Evolutionary conservation across 2,888 invertebrate genomes (phyloP).

Genomic region (Steromphala cineraria): DNA sequence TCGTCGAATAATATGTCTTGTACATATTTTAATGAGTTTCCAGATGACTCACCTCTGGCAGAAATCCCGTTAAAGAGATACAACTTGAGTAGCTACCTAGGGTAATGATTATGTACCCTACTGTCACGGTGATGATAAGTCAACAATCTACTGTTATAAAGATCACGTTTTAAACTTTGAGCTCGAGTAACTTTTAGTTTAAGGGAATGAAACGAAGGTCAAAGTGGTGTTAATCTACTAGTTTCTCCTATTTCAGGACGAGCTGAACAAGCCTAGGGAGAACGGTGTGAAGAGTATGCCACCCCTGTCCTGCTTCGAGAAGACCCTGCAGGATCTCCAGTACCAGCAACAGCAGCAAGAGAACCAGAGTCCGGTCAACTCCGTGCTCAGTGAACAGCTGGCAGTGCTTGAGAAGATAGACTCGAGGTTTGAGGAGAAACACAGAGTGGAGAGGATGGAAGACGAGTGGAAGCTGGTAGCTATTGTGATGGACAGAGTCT

Average conservation of each 20-base stretch:
- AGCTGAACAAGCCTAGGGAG: not conserved
- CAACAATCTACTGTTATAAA: too few relatives aligned
- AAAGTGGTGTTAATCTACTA: too few relatives aligned
- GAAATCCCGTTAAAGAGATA: too few relatives aligned
- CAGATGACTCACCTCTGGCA: too few relatives aligned
- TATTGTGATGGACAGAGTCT: slow-evolving; percentile 66
- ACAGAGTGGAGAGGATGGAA: slow-evolving; percentile 32
- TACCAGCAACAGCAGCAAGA: not conserved
- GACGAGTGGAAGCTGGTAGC: slow-evolving; percentile 63
- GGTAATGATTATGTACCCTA: too few relatives aligned
- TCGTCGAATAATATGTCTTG: too few relatives aligned
- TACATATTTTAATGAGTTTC: too few relatives aligned
- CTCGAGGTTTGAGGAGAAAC: slow-evolving; percentile 35
- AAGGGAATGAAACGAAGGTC: too few relatives aligned
- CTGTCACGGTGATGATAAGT: too few relatives aligned
- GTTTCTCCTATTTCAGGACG: not conserved
- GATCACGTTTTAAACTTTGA: too few relatives aligned
- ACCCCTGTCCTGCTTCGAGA: not conserved
- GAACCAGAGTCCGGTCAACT: not conserved
- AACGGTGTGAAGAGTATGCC: not conserved
- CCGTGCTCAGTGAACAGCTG: slow-evolving; percentile 46
- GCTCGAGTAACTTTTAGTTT: too few relatives aligned
- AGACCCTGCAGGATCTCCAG: not conserved
- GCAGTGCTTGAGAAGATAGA: slow-evolving; percentile 42
- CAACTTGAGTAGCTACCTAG: too few relatives aligned